These are phyloP conservation scores for Eptesicus fuscus DNA, from an alignment of 2,113 vertebrate species.

Conservation along the genomic window DNA sequence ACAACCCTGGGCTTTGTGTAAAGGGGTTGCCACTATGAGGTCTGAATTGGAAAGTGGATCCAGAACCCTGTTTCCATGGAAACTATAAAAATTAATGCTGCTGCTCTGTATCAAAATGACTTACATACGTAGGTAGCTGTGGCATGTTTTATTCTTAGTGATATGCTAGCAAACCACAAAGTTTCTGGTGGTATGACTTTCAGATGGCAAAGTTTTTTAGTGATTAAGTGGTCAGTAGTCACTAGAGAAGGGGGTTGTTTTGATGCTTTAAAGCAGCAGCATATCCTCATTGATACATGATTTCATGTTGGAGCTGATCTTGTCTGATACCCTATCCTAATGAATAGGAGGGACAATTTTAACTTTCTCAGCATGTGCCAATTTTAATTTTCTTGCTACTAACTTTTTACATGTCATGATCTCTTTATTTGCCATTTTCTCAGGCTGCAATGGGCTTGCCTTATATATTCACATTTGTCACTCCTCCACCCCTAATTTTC, in stretches of 20 bases:
- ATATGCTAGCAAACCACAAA: neutral
- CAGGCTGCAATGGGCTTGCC: neutral
- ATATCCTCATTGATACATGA: neutral
- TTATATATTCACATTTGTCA: neutral
- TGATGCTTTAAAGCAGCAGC: neutral
- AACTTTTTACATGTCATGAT: neutral
- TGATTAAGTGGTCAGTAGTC: slow-evolving; percentile 1
- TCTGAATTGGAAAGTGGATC: neutral
- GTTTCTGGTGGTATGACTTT: neutral
- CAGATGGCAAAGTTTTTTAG: neutral
- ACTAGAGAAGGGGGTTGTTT: neutral
- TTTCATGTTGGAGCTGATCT: neutral
- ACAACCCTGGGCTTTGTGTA: neutral
- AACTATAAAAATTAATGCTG: neutral
- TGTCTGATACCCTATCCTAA: neutral
- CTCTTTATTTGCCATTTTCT: neutral
- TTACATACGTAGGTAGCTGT: neutral
- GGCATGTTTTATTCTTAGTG: neutral
- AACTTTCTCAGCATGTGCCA: neutral
- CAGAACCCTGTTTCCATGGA: neutral
- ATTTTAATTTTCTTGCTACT: neutral
- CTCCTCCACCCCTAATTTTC: neutral
- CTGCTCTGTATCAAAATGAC: neutral
- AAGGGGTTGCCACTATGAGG: neutral
- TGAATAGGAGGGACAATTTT: neutral